Conservation (phyloP, 2,888 invertebrate genomes). For the Tortrix viridana region DNA sequence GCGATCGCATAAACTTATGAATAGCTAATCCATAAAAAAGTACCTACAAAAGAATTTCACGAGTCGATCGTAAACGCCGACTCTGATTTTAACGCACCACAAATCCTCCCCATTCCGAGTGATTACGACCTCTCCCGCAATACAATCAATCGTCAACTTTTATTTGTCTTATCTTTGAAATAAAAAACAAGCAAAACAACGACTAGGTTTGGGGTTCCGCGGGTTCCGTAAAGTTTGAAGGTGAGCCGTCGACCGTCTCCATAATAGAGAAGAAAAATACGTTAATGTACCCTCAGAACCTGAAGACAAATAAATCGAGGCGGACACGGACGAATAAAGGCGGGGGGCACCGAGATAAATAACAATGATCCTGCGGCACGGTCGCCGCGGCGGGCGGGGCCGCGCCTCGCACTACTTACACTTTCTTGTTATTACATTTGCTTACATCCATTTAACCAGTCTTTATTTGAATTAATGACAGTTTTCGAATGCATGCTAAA, state of each 20-base stretch:
- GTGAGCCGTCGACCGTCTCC: constrained; percentile 76
- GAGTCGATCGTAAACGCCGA: constrained; percentile 55
- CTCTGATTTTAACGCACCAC: constrained; percentile 64
- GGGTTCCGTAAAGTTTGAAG: constrained; percentile 76
- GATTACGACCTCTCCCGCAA: constrained; percentile 71
- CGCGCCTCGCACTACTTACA: constrained; percentile 58
- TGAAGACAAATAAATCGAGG: constrained; percentile 81
- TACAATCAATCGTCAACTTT: constrained; percentile 83
- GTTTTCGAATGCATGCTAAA: too few relatives aligned
- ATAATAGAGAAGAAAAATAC: constrained; percentile 84
- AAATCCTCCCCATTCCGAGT: constrained; percentile 56
- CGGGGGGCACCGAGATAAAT: constrained; percentile 76
- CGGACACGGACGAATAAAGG: constrained; percentile 80
- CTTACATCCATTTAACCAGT: constrained; percentile 38
- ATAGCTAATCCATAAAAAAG: constrained; percentile 39
- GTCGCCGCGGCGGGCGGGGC: constrained; percentile 47
- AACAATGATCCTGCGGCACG: constrained; percentile 75
- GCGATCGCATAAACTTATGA: constrained; percentile 33
- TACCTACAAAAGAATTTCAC: constrained; percentile 24
- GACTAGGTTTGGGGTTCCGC: constrained; percentile 64
- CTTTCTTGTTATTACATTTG: constrained; percentile 57
- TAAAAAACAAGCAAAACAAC: constrained; percentile 78
- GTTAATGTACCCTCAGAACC: constrained; percentile 82
- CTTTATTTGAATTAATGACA: constrained; percentile 11
- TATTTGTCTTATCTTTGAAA: constrained; percentile 78